Conservation (phyloP, 2,888 invertebrate genomes). For the Temnothorax unifasciatus region DNA sequence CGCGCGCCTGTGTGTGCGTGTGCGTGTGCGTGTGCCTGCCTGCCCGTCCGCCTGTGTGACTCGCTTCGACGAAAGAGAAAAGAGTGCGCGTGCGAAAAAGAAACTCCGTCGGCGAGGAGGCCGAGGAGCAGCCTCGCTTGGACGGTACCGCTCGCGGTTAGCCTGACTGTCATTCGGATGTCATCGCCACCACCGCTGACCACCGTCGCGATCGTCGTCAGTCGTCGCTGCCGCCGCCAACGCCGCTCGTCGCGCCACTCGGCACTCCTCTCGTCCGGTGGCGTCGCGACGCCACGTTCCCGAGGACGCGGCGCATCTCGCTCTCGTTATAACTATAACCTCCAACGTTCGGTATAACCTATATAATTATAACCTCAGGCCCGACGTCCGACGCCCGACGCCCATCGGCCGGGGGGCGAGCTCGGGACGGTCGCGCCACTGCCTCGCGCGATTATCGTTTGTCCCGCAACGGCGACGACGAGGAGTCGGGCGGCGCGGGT, state of each 20-base stretch:
- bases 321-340: constrained; percentile 81
- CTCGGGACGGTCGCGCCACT: neutral
- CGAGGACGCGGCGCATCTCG: neutral
- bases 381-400: constrained; percentile 16
- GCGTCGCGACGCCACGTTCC: constrained; percentile 23
- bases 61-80: neutral
- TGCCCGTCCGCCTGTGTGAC: neutral
- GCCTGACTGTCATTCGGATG: neutral
- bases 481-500: neutral
- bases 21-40: neutral
- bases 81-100: neutral
- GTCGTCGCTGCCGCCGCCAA: neutral
- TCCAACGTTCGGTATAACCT: constrained; percentile 81
- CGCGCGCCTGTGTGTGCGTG: neutral
- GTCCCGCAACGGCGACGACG: neutral
- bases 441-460: constrained; percentile 35
- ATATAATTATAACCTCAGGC: constrained; percentile 82
- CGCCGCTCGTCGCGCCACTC: neutral
- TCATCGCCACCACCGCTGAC: neutral
- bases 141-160: neutral
- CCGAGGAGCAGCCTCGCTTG: neutral
- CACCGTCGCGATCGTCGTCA: neutral
- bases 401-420: too few species aligned
- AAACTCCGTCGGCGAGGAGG: too few species aligned
- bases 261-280: neutral